Base-by-base conservation (phyloP, 2,888 invertebrate genomes). In the Cheilosia scutellata region DNA sequence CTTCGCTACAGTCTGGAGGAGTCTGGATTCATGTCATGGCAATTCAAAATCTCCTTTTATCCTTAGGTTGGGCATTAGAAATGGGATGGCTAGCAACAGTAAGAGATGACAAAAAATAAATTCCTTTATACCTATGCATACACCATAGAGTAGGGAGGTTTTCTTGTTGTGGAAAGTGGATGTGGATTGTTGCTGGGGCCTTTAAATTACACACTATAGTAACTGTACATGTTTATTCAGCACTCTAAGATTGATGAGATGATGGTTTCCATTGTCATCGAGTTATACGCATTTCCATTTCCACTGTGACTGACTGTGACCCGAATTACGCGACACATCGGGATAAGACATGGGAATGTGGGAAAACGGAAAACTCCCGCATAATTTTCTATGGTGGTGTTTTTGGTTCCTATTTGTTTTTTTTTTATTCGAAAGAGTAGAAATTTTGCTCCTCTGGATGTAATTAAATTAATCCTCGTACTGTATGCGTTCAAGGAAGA, bases 311-410 rank as follows among this genome's bases (percentile, higher is more conserved):
- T 68, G 33, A 40, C 16, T 77, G 53, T 71, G 66, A 82, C 47
- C 82, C 68, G 72, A 78, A 78, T 83, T 68, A 72, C 82, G 78
- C 78, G 65, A 71, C 37, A 16, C 79, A 62, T 55, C 42, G 42
- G 47, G 37, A 62, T 55, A 51, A 33, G 47, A 37, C 68, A 83
- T 79, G 79, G 72, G 83, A 83, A 83, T 78, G 37, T 71, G 25
- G n/a, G 37, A 13, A 31, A 7, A n/a, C 4, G 58, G 40, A 72
- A 74, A 57, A 74, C 83, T 65, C 83, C 83, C 83, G 74, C 83
- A 84, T 79, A 75, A 79, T 84, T 70, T 74, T 53, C 74, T 53
- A 79, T 79, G 79, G 74, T 70, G 65, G 78, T 74, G 68, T 74
- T 51, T 79, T 53, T 62, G 62, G 66, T 53, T 68, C 44, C 37